Evolutionary conservation across 2,113 vertebrate species (phyloP).

Genomic region (Pandion haliaetus): DNA sequence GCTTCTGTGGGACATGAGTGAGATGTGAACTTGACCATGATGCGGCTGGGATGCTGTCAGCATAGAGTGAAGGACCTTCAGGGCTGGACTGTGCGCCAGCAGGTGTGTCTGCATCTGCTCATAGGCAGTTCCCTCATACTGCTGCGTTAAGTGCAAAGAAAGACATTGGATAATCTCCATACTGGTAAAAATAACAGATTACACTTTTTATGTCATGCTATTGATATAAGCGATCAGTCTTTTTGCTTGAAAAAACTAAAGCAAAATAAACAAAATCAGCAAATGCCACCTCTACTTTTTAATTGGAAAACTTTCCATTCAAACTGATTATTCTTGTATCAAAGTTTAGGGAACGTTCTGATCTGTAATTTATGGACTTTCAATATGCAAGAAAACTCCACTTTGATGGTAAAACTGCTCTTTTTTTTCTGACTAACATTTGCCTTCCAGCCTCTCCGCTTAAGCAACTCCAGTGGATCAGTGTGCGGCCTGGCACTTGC

Average conservation of each 20-base stretch:
- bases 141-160: too few species aligned
- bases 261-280: not conserved
- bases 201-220: not conserved
- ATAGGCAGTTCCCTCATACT: not conserved
- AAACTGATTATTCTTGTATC: not conserved
- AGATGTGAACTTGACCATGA: not conserved
- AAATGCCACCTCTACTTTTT: not conserved
- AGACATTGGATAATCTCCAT: not conserved
- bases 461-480: not conserved
- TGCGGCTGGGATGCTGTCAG: too few species aligned
- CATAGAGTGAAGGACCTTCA: too few species aligned
- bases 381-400: not conserved
- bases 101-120: not conserved
- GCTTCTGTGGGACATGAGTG: accelerated
- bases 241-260: not conserved
- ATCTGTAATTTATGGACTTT: not conserved
- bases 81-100: not conserved
- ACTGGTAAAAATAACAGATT: not conserved
- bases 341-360: not conserved
- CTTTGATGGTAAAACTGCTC: not conserved
- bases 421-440: not conserved
- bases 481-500: not conserved
- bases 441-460: not conserved
- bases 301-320: not conserved
- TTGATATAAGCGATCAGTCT: not conserved